These are phyloP conservation scores for Lissocephala sabroskyi DNA, from an alignment of 2,888 invertebrate species.

Conservation along the genomic window DNA sequence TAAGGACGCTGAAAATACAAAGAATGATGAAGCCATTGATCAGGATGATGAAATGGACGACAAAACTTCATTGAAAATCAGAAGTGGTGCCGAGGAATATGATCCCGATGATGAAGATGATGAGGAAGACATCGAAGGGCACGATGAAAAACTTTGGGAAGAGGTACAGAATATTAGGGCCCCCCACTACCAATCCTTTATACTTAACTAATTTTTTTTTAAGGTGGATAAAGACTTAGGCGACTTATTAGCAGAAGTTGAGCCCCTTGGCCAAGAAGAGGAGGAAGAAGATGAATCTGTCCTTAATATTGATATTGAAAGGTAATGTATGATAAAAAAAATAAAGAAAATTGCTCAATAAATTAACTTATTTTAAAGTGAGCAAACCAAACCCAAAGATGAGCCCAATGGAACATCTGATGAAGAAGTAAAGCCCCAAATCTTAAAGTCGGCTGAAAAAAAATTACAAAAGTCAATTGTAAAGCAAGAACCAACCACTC, in stretches of 20 bases:
- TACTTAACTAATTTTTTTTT: too few relatives aligned
- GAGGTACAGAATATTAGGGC: too few relatives aligned
- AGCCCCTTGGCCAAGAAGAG: slow-evolving; percentile 77
- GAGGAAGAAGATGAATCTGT: slow-evolving; percentile 79
- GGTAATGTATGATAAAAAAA: slow-evolving; percentile 65
- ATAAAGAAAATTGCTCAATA: slow-evolving; percentile 1
- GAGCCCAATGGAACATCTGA: slow-evolving; percentile 49
- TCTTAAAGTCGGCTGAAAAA: too few relatives aligned
- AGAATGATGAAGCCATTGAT: slow-evolving; percentile 28
- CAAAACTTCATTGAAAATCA: too few relatives aligned
- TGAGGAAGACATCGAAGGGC: slow-evolving; percentile 73
- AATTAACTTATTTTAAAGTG: too few relatives aligned
- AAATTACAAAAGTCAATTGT: slow-evolving; percentile 21
- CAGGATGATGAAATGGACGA: slow-evolving; percentile 76
- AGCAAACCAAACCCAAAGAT: slow-evolving; percentile 73
- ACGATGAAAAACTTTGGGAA: slow-evolving; percentile 84
- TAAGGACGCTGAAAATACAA: slow-evolving; percentile 61
- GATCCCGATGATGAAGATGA: slow-evolving; percentile 74
- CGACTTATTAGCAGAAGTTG: slow-evolving; percentile 81
- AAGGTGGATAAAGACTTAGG: slow-evolving; percentile 88
- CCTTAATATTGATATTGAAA: slow-evolving; percentile 73
- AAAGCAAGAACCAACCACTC: slow-evolving; percentile 3
- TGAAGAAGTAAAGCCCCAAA: slow-evolving; percentile 29
- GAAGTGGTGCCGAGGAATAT: slow-evolving; percentile 82
- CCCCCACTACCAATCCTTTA: too few relatives aligned